A percentile compares a stretch with the other conserved stretches of the same genome.
Evolutionary conservation across 2,113 vertebrate genomes (phyloP).

Genomic region (Notothenia coriiceps): DNA sequence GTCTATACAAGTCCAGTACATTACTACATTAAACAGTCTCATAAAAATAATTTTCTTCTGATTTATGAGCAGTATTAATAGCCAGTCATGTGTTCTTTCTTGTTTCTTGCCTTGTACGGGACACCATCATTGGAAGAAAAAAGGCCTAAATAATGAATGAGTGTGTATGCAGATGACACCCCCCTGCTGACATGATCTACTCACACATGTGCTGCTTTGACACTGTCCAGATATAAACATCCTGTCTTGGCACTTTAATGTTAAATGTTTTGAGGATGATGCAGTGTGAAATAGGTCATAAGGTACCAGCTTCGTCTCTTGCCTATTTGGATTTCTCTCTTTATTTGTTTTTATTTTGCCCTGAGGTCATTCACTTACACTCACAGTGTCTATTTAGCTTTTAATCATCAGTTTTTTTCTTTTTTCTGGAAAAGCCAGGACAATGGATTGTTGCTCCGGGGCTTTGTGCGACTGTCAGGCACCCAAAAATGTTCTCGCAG

Average conservation of each 20-base stretch:
- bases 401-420: slow-evolving; percentile 40
- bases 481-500: not conserved
- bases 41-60: too few species aligned
- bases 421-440: slow-evolving; percentile 24
- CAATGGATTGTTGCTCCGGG: slow-evolving; percentile 37
- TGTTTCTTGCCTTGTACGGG: not conserved
- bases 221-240: slow-evolving; percentile 35
- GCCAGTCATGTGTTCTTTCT: not conserved
- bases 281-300: not conserved
- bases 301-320: slow-evolving; percentile 7
- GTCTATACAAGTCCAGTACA: too few species aligned
- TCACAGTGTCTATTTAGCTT: slow-evolving; percentile 32
- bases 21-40: too few species aligned
- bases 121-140: slow-evolving; percentile 29
- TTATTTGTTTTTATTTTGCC: slow-evolving; percentile 6
- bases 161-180: slow-evolving; percentile 39
- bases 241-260: slow-evolving; percentile 4
- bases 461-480: slow-evolving; percentile 29
- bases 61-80: too few species aligned
- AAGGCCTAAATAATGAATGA: slow-evolving; percentile 52
- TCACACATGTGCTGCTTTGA: slow-evolving; percentile 28
- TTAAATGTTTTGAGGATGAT: slow-evolving; percentile 21
- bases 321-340: slow-evolving; percentile 7
- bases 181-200: slow-evolving; percentile 38
- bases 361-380: slow-evolving; percentile 4